Base-by-base conservation (phyloP, 2,888 invertebrate species). In the Nymphalis urticae region DNA sequence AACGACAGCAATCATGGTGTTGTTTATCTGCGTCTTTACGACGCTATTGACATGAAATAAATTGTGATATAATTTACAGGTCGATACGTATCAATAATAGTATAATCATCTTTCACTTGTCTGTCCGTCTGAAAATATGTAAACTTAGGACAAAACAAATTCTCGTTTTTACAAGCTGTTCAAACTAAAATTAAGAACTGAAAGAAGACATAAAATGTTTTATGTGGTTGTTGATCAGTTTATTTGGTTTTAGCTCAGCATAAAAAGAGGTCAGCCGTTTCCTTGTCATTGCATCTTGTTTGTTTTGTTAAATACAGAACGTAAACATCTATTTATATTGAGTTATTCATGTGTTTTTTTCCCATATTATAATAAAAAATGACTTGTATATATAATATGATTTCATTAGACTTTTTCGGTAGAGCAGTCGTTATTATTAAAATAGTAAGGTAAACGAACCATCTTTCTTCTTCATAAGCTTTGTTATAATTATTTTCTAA, bases 1-100 rank as follows among this genome's bases (percentile, higher is more conserved):
- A 84, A 88, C 80, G 82, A 79, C 76, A 73, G 78, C 82, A 85
- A 88, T 89, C 85, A 85, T 75, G 78, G 75, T 70, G 71, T 76
- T 81, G 79, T 82, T 82, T 82, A 81, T 82, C 76, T 78, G 75
- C 76, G 75, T 74, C 73, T 77, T 77, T 72, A 76, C 69, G 71
- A 71, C 73, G 75, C 75, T 73, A 76, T 79, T 66, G 71, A 72
- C 75, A 68, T 74, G 60, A 73, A 74, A 76, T 75, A 72, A 75
- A 76, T 75, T 76, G 76, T 71, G 68, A 63, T 62, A 69, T 75
- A 72, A 72, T 77, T 75, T 76, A 75, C 74, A 74, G 74, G 69
- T 70, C 66, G 48, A 53, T 64, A 61, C 63, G 54, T 32, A 21
- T 32, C 9, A 65, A 66, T 56, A 60, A 53, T 21, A 48, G 59